Percentiles rank a stretch among this genome's conserved stretches.
Evolutionary conservation across 2,797 vertebrate genomes (phyloP).

Genomic region (Aselliscus stoliczkanus): DNA sequence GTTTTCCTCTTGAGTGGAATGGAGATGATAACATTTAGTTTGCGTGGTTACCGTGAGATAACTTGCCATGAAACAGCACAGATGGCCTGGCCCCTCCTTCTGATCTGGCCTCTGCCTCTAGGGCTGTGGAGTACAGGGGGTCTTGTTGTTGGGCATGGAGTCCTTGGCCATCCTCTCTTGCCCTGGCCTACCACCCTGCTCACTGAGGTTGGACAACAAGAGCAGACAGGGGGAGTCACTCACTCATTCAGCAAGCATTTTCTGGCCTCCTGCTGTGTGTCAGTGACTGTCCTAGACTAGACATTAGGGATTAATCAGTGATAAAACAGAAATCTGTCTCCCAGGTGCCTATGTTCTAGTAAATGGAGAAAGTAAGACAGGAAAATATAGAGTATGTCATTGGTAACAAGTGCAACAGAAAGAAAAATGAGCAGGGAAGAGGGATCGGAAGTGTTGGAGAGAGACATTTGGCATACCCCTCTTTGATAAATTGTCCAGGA

Average conservation of each 20-base stretch:
- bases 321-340: not conserved
- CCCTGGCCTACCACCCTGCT: not conserved
- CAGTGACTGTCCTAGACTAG: not conserved
- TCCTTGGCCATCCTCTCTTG: not conserved
- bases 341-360: not conserved
- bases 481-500: not conserved
- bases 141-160: not conserved
- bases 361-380: not conserved
- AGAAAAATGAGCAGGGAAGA: not conserved
- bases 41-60: not conserved
- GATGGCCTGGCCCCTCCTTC: not conserved
- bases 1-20: not conserved
- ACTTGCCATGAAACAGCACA: rapidly evolving
- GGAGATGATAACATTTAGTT: not conserved
- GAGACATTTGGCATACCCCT: not conserved
- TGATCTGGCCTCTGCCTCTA: not conserved
- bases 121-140: not conserved
- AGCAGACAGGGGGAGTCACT: not conserved
- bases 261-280: not conserved
- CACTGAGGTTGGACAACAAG: not conserved
- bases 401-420: not conserved
- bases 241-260: not conserved
- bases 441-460: not conserved
- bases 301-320: not conserved
- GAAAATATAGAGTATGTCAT: not conserved